These are phyloP conservation scores for Fukomys damarensis DNA, from an alignment of 2,113 vertebrate genomes.

Conservation along the genomic window DNA sequence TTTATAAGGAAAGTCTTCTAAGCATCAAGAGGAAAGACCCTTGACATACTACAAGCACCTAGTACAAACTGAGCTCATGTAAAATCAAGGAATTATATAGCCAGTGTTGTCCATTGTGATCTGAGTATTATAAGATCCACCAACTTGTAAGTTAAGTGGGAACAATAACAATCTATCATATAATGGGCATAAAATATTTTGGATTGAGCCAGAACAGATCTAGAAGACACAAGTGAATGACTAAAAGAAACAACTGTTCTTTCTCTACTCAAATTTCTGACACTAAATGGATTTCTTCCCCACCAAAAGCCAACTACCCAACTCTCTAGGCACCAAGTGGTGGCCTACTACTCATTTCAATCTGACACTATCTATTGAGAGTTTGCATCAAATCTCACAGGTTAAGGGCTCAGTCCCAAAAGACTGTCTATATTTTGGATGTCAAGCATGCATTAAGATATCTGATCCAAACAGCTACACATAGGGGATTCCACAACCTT, in stretches of 20 bases:
- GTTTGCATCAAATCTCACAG: neutral
- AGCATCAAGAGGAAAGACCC: neutral
- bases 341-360: neutral
- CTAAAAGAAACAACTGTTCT: neutral
- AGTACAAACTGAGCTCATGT: neutral
- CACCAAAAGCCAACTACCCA: neutral
- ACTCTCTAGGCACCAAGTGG: neutral
- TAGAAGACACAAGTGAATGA: slow-evolving; percentile 15
- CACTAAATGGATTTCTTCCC: neutral
- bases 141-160: neutral
- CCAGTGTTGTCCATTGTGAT: neutral
- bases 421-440: neutral
- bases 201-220: neutral
- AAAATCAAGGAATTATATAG: neutral
- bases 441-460: neutral
- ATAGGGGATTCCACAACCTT: neutral
- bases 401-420: neutral
- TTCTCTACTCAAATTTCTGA: neutral
- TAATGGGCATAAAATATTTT: neutral
- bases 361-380: neutral
- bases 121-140: neutral
- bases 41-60: neutral
- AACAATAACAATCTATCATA: neutral
- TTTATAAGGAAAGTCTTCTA: neutral
- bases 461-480: neutral